These are phyloP conservation scores for Trochalopteron elliotii DNA, from an alignment of 2,113 vertebrate genomes.

Conservation along the genomic window DNA sequence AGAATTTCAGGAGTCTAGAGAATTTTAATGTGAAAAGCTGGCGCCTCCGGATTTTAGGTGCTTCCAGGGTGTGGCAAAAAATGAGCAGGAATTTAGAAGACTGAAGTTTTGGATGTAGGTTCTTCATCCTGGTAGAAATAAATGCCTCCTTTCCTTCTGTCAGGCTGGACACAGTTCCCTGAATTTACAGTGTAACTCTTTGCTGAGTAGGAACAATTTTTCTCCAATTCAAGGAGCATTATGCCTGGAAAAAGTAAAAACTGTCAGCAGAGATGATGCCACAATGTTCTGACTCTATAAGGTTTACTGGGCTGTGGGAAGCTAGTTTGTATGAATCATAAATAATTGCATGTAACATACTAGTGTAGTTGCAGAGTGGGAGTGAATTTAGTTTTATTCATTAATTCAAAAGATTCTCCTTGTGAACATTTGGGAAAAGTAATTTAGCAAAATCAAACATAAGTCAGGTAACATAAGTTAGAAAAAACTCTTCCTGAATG, in stretches of 20 bases:
- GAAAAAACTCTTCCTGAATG: background rate
- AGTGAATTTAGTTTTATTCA: conserved; percentile 18
- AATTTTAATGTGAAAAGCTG: conserved; percentile 51
- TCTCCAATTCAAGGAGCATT: background rate
- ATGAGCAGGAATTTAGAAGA: background rate
- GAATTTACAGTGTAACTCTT: background rate
- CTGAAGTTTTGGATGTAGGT: background rate
- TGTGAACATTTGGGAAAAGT: background rate
- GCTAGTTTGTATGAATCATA: conserved; percentile 42
- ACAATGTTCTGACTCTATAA: background rate
- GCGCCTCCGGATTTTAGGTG: background rate
- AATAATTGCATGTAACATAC: conserved; percentile 36
- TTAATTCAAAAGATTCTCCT: conserved; percentile 24
- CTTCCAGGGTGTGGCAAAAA: conserved; percentile 24
- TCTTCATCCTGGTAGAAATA: background rate
- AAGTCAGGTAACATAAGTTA: conserved; percentile 22
- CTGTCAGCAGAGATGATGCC: background rate
- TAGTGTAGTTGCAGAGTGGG: conserved; percentile 17
- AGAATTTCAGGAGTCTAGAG: conserved; percentile 44
- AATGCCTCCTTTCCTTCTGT: background rate
- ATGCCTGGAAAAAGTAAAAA: conserved; percentile 12
- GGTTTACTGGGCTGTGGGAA: conserved; percentile 21
- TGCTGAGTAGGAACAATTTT: background rate
- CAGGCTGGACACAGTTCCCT: background rate
- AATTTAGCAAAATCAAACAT: background rate